Percentiles rank a stretch among this genome's conserved stretches.
These are phyloP conservation scores for Pachypanchax playfairii DNA, from an alignment of 2,113 vertebrate genomes.

Conservation along the genomic window DNA sequence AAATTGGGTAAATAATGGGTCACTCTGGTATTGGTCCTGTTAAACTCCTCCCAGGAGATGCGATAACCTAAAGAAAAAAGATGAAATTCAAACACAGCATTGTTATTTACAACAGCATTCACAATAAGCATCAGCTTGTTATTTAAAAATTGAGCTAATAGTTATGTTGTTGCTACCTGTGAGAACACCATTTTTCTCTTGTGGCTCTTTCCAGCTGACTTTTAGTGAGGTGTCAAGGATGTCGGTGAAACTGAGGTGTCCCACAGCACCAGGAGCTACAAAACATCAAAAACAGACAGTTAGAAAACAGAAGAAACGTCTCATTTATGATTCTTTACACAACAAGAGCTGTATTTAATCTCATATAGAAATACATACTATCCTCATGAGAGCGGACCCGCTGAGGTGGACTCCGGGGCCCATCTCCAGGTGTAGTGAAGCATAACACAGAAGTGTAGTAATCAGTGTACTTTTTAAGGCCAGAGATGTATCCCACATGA, in stretches of 20 bases:
- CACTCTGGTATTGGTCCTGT: slow-evolving; percentile 95
- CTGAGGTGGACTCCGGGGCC: slow-evolving; percentile 89
- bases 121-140: background rate
- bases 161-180: slow-evolving; percentile 79
- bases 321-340: slow-evolving; percentile 8
- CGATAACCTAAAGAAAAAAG: slow-evolving; percentile 85
- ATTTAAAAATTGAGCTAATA: background rate
- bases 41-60: slow-evolving; percentile 99
- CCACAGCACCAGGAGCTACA: slow-evolving; percentile 92
- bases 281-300: slow-evolving; percentile 4
- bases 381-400: slow-evolving; percentile 94
- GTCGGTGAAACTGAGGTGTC: slow-evolving; percentile 95
- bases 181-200: slow-evolving; percentile 94
- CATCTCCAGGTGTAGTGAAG: slow-evolving; percentile 96
- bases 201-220: slow-evolving; percentile 97
- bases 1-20: slow-evolving; percentile 95
- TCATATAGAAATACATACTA: slow-evolving; percentile 80
- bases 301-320: slow-evolving; percentile 1
- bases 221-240: slow-evolving; percentile 97
- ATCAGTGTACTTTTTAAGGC: slow-evolving; percentile 91
- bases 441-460: slow-evolving; percentile 92
- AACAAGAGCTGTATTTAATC: background rate
- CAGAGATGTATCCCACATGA: slow-evolving; percentile 88
- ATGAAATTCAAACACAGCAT: background rate
- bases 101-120: background rate